phyloP scores from a whole-genome alignment of 2,888 invertebrate species.

The Phyllotreta cruciferae region DNA sequence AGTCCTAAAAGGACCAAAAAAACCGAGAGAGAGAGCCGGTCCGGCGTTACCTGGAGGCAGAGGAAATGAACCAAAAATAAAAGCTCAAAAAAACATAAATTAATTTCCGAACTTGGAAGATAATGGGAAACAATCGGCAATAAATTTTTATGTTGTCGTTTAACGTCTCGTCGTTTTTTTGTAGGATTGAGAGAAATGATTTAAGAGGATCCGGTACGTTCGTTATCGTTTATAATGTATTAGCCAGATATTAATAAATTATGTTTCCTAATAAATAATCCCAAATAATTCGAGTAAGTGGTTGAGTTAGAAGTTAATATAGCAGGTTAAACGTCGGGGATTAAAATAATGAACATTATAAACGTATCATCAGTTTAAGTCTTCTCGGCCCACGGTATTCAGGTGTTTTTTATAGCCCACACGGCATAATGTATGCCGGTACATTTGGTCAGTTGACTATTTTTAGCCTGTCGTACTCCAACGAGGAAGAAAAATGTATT shows the following conservation, averaged over 20 bases:
- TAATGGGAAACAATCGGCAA: constrained; percentile 40
- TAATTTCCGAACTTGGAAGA: constrained; percentile 33
- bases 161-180: constrained; percentile 35
- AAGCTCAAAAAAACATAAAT: constrained; percentile 30
- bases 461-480: constrained; percentile 14
- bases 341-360: constrained; percentile 12
- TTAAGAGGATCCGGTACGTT: constrained; percentile 13
- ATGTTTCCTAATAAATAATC: no score
- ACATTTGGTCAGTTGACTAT: constrained; percentile 11
- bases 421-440: constrained; percentile 5
- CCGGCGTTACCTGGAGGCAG: constrained; percentile 24
- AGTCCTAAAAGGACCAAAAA: constrained; percentile 2
- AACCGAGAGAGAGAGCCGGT: constrained; percentile 7
- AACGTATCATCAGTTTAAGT: constrained; percentile 32
- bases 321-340: no score
- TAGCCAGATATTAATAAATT: no score
- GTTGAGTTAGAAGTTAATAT: no score
- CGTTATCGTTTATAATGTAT: no score
- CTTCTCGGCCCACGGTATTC: constrained; percentile 34
- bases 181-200: constrained; percentile 28
- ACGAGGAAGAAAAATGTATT: constrained; percentile 12
- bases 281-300: no score
- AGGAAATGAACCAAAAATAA: constrained; percentile 30
- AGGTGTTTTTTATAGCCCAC: constrained; percentile 34
- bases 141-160: constrained; percentile 39